phyloP scores from a whole-genome alignment of 2,888 invertebrate genomes.

The Andrena hattorfiana region DNA sequence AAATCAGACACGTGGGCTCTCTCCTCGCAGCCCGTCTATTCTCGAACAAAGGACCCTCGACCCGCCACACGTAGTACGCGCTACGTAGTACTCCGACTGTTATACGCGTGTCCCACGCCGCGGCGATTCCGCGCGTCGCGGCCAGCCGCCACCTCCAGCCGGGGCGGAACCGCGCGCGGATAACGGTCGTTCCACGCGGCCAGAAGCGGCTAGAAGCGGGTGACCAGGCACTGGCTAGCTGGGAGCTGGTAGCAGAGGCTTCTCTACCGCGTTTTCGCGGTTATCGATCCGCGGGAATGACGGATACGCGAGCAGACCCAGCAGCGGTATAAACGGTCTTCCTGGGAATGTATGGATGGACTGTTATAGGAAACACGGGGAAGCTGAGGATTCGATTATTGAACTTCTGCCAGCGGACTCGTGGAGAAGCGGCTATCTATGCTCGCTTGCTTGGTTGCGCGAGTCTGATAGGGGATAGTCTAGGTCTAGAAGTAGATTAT shows the following conservation, averaged over 20 bases:
- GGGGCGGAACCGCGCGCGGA: conserved; percentile 27
- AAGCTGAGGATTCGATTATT: neutral
- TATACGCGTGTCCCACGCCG: conserved; percentile 50
- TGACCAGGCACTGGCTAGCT: neutral
- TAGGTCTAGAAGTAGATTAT: too few species aligned
- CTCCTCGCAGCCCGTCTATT: conserved; percentile 74
- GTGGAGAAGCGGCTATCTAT: too few species aligned
- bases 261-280: conserved; percentile 35
- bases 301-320: conserved; percentile 10
- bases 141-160: conserved; percentile 22
- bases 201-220: neutral
- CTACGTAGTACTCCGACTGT: conserved; percentile 57
- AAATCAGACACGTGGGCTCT: conserved; percentile 78
- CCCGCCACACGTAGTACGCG: conserved; percentile 42
- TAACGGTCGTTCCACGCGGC: conserved; percentile 57
- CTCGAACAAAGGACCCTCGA: conserved; percentile 69
- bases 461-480: too few species aligned
- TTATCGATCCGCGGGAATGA: conserved; percentile 48
- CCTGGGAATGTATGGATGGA: conserved; percentile 22
- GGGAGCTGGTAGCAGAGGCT: conserved; percentile 7
- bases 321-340: conserved; percentile 31
- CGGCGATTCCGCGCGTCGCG: conserved; percentile 11
- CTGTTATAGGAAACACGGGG: neutral
- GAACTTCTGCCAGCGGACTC: too few species aligned
- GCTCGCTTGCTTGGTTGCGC: too few species aligned